Evolutionary conservation across 2,113 vertebrate species (phyloP).

Genomic region (Paradoxurus hermaphroditus): DNA sequence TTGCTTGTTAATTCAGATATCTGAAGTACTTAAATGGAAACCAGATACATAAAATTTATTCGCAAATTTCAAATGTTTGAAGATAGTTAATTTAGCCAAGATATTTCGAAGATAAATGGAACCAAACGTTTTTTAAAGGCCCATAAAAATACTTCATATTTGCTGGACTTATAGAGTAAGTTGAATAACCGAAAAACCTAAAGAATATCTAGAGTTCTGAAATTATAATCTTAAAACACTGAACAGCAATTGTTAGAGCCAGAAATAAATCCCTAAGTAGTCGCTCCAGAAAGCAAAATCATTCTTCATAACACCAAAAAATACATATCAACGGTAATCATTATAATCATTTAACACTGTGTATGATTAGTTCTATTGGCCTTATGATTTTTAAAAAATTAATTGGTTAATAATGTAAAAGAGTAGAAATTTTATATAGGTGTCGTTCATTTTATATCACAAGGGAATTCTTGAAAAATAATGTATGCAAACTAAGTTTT

Average conservation of each 20-base stretch:
- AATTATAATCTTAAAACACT: not conserved
- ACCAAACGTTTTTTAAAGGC: not conserved
- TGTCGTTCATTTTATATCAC: not conserved
- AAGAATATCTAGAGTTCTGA: not conserved
- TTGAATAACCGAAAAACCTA: not conserved
- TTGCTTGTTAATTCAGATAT: not conserved
- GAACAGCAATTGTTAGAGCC: not conserved
- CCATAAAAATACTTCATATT: not conserved
- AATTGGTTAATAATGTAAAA: not conserved
- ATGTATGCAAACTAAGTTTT: not conserved
- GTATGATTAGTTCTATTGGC: not conserved
- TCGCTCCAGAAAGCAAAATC: not conserved
- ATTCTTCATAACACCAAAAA: not conserved
- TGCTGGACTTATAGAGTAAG: not conserved
- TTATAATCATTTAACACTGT: not conserved
- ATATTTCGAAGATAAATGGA: not conserved
- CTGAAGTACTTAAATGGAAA: not conserved
- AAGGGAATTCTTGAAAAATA: not conserved
- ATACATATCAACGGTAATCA: not conserved
- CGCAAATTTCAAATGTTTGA: not conserved
- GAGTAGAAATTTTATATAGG: not conserved
- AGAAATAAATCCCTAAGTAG: not conserved
- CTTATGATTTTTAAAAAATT: not conserved
- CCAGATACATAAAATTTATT: not conserved
- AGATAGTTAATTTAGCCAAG: conserved; percentile 1